phyloP scores from a whole-genome alignment of 2,797 vertebrate species.

The Myotis vivesi region DNA sequence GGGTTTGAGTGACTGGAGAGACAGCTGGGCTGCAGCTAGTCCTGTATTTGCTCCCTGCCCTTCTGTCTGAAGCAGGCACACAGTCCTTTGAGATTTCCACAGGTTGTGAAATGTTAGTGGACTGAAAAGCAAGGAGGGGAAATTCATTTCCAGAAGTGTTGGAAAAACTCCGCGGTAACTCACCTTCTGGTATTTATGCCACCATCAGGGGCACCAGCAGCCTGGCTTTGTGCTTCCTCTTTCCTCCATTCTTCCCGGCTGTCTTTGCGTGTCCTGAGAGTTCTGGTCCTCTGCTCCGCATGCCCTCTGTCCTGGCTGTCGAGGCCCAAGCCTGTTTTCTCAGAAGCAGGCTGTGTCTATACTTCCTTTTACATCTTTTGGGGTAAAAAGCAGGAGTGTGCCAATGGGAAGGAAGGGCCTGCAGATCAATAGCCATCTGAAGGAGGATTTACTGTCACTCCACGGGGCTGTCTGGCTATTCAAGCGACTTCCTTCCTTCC shows the following conservation, averaged over 20 bases:
- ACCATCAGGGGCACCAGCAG: not conserved
- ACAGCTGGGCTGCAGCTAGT: accelerated
- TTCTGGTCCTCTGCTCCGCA: not conserved
- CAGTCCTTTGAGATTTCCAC: not conserved
- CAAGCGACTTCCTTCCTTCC: too few species aligned
- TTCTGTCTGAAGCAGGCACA: not conserved
- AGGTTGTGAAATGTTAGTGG: not conserved
- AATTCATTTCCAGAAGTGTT: not conserved
- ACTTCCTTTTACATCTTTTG: not conserved
- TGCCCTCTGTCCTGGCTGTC: not conserved
- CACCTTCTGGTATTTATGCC: not conserved
- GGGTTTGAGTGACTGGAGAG: too few species aligned
- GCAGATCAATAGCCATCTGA: accelerated
- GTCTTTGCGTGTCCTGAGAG: not conserved
- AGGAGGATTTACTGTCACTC: not conserved
- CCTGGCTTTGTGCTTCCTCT: not conserved
- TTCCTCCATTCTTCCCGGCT: not conserved
- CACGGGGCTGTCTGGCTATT: not conserved
- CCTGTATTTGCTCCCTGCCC: not conserved
- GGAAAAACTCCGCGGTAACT: not conserved
- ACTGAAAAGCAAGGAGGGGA: not conserved
- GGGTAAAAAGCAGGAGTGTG: not conserved
- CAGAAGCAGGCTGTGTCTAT: not conserved
- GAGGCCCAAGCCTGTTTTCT: not conserved
- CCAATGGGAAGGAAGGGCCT: not conserved